Conservation (phyloP, 1,140 invertebrate species). For the Aphis gossypii region DNA sequence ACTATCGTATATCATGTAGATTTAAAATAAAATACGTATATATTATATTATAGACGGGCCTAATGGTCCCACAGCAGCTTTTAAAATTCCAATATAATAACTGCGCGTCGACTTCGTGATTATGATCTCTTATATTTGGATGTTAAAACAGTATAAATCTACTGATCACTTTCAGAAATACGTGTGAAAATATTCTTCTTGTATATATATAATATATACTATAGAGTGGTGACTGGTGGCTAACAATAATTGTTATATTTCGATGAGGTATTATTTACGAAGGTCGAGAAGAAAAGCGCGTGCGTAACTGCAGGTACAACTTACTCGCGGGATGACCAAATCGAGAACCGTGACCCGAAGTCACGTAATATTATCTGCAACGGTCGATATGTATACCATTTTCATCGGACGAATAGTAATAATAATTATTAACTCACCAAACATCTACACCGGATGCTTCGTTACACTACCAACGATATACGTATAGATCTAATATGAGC, state of each 20-base stretch:
- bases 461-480: background rate
- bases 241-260: constrained; percentile 19
- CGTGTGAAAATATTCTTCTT: background rate
- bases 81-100: background rate
- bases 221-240: too few species aligned
- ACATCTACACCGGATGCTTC: constrained; percentile 54
- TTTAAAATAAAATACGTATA: background rate
- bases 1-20: too few species aligned
- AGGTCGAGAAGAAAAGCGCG: background rate
- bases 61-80: background rate
- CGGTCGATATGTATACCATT: background rate
- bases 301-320: constrained; percentile 20
- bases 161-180: background rate
- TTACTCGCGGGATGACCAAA: constrained; percentile 37
- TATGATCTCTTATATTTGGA: background rate
- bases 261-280: constrained; percentile 21
- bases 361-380: constrained; percentile 21
- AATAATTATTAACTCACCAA: constrained; percentile 39
- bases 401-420: background rate
- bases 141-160: too few species aligned
- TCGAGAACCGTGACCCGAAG: background rate
- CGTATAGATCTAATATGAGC: background rate
- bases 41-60: background rate
- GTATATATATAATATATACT: too few species aligned
- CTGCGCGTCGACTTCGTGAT: background rate